Evolutionary conservation across 1,140 invertebrate genomes (phyloP).

Genomic region (Ceratosolen solmsi): DNA sequence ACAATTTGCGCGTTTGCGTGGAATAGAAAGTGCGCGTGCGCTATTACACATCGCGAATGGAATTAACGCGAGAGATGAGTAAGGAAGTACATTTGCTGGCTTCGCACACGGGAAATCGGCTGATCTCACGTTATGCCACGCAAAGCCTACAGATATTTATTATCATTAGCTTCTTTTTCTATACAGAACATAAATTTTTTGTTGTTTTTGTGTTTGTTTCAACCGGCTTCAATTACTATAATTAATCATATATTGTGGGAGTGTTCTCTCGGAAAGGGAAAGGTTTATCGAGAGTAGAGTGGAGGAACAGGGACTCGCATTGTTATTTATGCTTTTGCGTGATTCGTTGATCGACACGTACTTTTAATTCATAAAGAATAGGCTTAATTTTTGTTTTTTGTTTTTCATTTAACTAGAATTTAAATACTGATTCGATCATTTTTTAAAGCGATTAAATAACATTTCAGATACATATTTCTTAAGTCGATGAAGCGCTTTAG

Average conservation of each 20-base stretch:
- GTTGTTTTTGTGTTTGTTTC: background rate
- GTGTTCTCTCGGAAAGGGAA: too few relatives aligned
- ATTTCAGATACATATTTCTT: too few relatives aligned
- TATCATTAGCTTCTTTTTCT: background rate
- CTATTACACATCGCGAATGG: background rate
- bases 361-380: too few relatives aligned
- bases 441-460: too few relatives aligned
- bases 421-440: too few relatives aligned
- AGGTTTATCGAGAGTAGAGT: too few relatives aligned
- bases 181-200: background rate
- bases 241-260: background rate
- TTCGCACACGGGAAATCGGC: background rate
- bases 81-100: background rate
- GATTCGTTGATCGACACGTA: too few relatives aligned
- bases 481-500: too few relatives aligned
- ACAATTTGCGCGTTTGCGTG: conserved; percentile 7
- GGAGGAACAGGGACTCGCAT: too few relatives aligned
- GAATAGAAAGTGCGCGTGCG: conserved; percentile 30
- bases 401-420: too few relatives aligned
- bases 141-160: background rate
- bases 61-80: background rate
- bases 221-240: background rate
- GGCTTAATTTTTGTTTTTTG: too few relatives aligned
- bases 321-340: too few relatives aligned
- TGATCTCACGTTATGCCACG: conserved; percentile 3